Evolutionary conservation across 1,140 invertebrate genomes (phyloP), one percentile per base, ranked within the genome.

Genomic region (Campoletis sonorensis): DNA sequence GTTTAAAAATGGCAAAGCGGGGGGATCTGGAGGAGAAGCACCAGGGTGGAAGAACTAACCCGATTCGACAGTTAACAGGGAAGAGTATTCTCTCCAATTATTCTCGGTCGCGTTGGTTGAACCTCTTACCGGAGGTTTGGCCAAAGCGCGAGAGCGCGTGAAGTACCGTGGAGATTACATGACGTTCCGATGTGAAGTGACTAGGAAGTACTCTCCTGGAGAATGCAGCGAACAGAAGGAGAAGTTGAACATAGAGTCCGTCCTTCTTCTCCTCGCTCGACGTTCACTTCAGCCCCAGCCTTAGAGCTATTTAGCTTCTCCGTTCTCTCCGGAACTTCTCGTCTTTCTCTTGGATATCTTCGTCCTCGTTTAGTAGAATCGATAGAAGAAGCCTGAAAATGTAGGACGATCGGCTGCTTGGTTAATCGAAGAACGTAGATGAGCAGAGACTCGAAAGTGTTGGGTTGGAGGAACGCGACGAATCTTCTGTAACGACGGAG

Each of bases 91-190:
- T 33, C 21, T 18, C 54, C 23, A 8, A 23, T 13, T 23, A 64
- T 64, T 64, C 61, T 23, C n/a, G 61, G 11, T 70, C 67, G 13
- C 8, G 15, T 13, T 70, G 15, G 67, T 70, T 27, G 67, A 70
- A 33, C 10, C 67, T 33, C 67, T 70, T 13, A 64, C 23, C 61
- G 23, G 61, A 23, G 23, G 23, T 13, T 26, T 16, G 23, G 11
- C n/a, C 30, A 37, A 33, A 70, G 67, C 27, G 67, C 27, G 67
- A 70, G 61, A 64, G 61, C 61, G 61, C 21, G 67, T 70, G 67
- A 33, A 70, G 67, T 33, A 33, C 30, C 30, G 67, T 15, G 27
- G 67, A 70, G 67, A 70, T 70, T 70, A 70, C 67, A 70, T 30
- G 61, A 27, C 23, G 61, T 64, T 70, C 30, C 67, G 30, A 30